Evolutionary conservation across 2,888 invertebrate genomes (phyloP), one percentile per base, ranked within the genome.

Genomic region (Monoplex corrugatus): DNA sequence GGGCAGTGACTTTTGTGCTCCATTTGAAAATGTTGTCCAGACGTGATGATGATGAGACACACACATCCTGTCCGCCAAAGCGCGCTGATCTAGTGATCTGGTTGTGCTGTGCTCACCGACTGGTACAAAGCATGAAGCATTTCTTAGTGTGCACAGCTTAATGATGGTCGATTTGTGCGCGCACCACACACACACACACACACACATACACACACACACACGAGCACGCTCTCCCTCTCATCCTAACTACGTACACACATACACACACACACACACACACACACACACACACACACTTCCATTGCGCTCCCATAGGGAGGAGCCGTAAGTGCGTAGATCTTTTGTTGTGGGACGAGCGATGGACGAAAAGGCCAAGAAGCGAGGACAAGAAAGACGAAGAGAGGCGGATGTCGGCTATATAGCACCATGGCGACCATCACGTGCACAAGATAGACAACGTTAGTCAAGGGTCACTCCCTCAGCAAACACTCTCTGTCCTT

Each of bases 401-500:
- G 13, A 82, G 68, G 86, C 40, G 63, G 68, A 68, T 68, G 86
- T 86, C 68, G 68, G 86, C 86, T 86, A 86, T 86, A 86, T 86
- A 86, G 86, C 86, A 86, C 86, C 86, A 86, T 43, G 86, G 57
- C 68, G 68, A 43, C 86, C 78, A 28, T 80, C 78, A 86, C 68
- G 32, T n/a, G 28, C 45, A n/a, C 5, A 32, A 44, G n/a, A n/a
- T 1, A 16, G 43, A n/a, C 82, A 5, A 44, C 82, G n/a, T n/a
- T n/a, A n/a, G n/a, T n/a, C n/a, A n/a, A n/a, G n/a, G n/a, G n/a
- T n/a, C n/a, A n/a, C n/a, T n/a, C n/a, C n/a, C n/a, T n/a, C n/a
- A n/a, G n/a, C n/a, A n/a, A n/a, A n/a, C n/a, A n/a, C n/a, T n/a
- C n/a, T n/a, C n/a, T n/a, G n/a, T n/a, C n/a, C n/a, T n/a, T n/a